Conservation (phyloP, 2,797 vertebrate species). For the Denticeps clupeoides region DNA sequence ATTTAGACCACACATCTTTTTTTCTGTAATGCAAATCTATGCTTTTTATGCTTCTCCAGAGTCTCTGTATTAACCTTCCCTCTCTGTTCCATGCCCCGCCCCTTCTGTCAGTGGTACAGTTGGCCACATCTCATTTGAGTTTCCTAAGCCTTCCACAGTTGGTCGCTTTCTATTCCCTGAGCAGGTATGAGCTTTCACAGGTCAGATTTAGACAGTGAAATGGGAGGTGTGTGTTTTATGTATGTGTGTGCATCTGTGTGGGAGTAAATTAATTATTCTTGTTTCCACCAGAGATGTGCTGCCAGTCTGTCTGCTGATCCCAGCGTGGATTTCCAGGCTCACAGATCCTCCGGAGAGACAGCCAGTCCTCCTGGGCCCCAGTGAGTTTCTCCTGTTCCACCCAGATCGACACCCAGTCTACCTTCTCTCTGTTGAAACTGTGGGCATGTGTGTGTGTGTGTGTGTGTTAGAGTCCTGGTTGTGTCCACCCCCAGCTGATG, state of each 20-base stretch:
- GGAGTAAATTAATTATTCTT: no score
- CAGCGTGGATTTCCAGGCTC: slow-evolving; percentile 23
- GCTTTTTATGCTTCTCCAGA: neutral
- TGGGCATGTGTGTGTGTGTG: neutral
- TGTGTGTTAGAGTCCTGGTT: slow-evolving; percentile 53
- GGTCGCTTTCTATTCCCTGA: slow-evolving; percentile 67
- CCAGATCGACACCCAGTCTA: no score
- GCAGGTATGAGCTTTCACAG: slow-evolving; percentile 58
- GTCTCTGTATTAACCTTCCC: neutral
- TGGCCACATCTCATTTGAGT: slow-evolving; percentile 64
- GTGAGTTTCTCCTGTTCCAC: no score
- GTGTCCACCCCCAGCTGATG: slow-evolving; percentile 22
- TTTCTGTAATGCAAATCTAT: neutral
- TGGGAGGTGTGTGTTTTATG: neutral
- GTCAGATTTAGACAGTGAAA: neutral
- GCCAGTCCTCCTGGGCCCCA: slow-evolving; percentile 29
- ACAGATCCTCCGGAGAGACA: slow-evolving; percentile 7
- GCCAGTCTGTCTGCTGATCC: slow-evolving; percentile 23
- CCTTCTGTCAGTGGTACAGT: slow-evolving; percentile 50
- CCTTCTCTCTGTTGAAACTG: neutral
- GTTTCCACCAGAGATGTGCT: slow-evolving; percentile 26
- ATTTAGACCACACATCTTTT: no score
- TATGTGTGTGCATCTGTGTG: neutral
- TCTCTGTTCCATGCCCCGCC: neutral
- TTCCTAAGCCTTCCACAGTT: slow-evolving; percentile 67